Percentiles rank a stretch among this genome's conserved stretches.
phyloP scores from a whole-genome alignment of 2,888 invertebrate genomes.

The Steinernema carpocapsae region DNA sequence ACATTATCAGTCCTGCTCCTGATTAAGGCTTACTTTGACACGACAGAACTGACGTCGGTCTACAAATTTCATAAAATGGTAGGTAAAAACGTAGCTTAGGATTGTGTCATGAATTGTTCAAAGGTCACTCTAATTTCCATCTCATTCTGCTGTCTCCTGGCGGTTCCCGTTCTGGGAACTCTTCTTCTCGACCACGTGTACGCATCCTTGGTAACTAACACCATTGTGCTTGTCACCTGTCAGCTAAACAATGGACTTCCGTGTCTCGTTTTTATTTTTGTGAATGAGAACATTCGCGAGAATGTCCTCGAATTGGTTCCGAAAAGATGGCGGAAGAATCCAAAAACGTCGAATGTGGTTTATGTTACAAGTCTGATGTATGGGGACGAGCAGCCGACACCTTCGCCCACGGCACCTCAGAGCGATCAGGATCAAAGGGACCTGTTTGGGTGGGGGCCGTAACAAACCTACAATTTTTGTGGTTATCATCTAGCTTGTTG shows the following conservation, averaged over 20 bases:
- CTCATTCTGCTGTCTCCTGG: neutral
- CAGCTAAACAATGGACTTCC: conserved; percentile 26
- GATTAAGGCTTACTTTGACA: neutral
- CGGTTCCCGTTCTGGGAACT: conserved; percentile 11
- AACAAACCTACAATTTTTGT: too few species aligned
- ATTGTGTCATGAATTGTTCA: too few species aligned
- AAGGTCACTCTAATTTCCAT: conserved; percentile 3
- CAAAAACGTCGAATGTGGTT: neutral
- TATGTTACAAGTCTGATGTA: conserved; percentile 6
- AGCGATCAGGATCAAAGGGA: too few species aligned
- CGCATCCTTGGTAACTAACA: neutral
- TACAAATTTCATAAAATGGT: conserved; percentile 29
- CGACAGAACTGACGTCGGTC: neutral
- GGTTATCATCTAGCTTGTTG: too few species aligned
- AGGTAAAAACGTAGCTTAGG: neutral
- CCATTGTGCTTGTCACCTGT: neutral
- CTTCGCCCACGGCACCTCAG: too few species aligned
- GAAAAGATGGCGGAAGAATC: neutral
- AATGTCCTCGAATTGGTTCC: conserved; percentile 10
- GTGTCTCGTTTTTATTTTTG: conserved; percentile 4
- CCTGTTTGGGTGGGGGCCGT: too few species aligned
- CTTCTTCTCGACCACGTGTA: neutral
- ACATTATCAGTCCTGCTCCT: neutral
- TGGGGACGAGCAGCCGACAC: neutral
- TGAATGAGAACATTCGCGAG: conserved; percentile 6